Conservation (phyloP, 2,113 vertebrate genomes). For the Microtus oregoni region DNA sequence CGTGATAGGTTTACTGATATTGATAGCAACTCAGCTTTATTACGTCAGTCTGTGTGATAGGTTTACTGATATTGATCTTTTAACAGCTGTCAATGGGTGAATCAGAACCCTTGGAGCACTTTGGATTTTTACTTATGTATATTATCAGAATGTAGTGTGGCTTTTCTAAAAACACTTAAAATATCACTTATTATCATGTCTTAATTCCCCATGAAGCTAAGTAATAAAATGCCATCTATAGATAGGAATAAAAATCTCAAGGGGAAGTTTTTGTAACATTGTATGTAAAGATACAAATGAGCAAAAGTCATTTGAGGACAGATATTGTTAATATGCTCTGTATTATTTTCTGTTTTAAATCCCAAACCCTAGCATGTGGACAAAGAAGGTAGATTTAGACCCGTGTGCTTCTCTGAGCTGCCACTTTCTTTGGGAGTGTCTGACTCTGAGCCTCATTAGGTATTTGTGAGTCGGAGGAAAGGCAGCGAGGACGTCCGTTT, state of each 20-base stretch:
- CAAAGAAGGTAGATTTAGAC: neutral
- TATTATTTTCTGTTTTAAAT: slow-evolving; percentile 53
- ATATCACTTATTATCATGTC: slow-evolving; percentile 44
- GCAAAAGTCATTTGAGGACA: slow-evolving; percentile 53
- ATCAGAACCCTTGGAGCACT: neutral
- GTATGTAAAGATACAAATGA: slow-evolving; percentile 56
- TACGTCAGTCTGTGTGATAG: neutral
- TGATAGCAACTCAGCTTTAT: neutral
- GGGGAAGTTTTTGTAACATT: slow-evolving; percentile 32
- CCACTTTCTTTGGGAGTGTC: neutral
- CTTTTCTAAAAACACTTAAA: slow-evolving; percentile 20
- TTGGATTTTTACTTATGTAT: slow-evolving; percentile 28
- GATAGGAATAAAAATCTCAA: slow-evolving; percentile 52
- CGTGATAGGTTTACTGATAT: neutral
- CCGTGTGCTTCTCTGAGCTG: neutral
- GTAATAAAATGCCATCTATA: slow-evolving; percentile 61
- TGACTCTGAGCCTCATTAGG: neutral
- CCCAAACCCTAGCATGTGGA: neutral
- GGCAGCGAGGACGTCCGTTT: too few relatives aligned
- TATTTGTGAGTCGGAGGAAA: neutral
- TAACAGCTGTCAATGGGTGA: neutral
- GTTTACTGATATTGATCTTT: slow-evolving; percentile 31
- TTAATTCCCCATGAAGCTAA: slow-evolving; percentile 57
- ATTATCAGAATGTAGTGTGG: slow-evolving; percentile 12
- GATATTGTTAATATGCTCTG: slow-evolving; percentile 31